Evolutionary conservation across 2,888 invertebrate species (phyloP).

Genomic region (Gastracanthus pulcherrimus): DNA sequence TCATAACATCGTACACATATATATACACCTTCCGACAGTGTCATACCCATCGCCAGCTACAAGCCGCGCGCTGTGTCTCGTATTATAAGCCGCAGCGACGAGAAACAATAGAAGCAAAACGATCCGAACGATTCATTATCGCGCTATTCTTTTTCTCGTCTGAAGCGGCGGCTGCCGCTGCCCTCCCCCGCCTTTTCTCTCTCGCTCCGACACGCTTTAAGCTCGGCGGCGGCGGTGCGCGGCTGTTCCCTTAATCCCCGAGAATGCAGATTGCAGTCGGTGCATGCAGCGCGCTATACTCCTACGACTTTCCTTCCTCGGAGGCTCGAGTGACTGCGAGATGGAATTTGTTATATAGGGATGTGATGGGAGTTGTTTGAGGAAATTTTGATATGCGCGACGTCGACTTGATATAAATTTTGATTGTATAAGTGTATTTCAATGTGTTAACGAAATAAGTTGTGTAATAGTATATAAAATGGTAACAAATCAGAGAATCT

Average conservation of each 20-base stretch:
- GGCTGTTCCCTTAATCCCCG: conserved; percentile 2
- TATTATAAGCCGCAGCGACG: conserved; percentile 59
- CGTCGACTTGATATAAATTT: no score
- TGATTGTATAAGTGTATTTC: no score
- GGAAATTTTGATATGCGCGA: no score
- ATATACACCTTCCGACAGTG: conserved; percentile 59
- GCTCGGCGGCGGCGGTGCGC: conserved; percentile 20
- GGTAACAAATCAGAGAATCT: no score
- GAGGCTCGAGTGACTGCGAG: no score
- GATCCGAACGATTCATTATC: conserved; percentile 59
- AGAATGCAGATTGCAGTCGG: background rate
- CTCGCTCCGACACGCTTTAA: conserved; percentile 44
- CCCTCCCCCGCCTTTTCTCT: conserved; percentile 1
- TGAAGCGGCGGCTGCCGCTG: no score
- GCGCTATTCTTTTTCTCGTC: conserved; percentile 36
- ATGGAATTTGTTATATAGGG: no score
- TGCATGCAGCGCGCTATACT: no score
- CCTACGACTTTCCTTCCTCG: background rate
- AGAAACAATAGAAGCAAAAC: conserved; percentile 61
- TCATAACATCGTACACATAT: no score
- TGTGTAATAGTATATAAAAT: no score
- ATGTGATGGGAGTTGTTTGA: no score
- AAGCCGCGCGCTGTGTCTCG: background rate
- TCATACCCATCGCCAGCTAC: conserved; percentile 60
- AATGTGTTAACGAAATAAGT: no score